phyloP scores from a whole-genome alignment of 2,797 vertebrate species.

The Poliocrania exsul region DNA sequence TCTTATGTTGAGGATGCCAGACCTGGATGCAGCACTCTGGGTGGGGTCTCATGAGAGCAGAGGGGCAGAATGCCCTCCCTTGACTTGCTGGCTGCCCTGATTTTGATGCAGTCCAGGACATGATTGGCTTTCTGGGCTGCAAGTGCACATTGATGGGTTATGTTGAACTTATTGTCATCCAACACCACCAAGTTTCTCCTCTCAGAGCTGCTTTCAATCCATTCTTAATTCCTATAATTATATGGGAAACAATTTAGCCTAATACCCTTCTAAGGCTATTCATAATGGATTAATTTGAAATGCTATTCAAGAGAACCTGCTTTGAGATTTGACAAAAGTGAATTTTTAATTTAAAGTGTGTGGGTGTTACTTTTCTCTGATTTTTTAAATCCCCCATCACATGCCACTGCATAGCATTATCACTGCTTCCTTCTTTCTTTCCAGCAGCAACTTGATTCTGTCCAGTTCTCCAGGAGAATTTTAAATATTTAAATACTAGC shows the following conservation, averaged over 20 bases:
- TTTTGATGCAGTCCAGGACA: neutral
- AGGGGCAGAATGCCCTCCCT: neutral
- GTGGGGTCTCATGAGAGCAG: neutral
- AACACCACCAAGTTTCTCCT: neutral
- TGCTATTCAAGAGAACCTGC: neutral
- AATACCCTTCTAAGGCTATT: neutral
- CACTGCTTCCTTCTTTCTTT: neutral
- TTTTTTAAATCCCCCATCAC: neutral
- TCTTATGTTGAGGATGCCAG: neutral
- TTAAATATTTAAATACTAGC: neutral
- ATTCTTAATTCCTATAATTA: neutral
- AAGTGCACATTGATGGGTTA: neutral
- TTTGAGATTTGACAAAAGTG: neutral
- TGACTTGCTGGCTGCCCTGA: neutral
- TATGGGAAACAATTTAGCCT: neutral
- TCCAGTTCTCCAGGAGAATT: neutral
- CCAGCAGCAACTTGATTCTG: neutral
- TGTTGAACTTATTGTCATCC: neutral
- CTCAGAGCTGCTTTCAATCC: neutral
- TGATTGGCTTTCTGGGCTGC: neutral
- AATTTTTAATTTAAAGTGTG: conserved; percentile 1
- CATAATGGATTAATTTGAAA: neutral
- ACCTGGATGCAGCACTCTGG: neutral
- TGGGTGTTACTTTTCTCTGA: neutral
- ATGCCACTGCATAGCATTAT: neutral